Conservation (phyloP, 2,888 invertebrate species). For the Hypomecis atomaria region DNA sequence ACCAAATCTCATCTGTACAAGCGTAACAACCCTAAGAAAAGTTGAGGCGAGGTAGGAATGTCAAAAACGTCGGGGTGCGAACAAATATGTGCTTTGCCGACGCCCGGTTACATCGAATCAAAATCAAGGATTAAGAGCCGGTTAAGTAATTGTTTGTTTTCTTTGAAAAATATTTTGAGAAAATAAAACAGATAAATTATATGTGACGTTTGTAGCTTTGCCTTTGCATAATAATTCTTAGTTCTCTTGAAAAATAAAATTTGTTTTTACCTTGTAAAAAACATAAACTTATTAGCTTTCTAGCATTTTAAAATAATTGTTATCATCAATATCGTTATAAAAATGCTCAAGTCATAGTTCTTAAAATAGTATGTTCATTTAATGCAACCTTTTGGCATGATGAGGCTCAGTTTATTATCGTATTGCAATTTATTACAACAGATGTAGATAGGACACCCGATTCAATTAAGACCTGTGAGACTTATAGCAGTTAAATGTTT, state of each 20-base stretch:
- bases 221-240: too few relatives aligned
- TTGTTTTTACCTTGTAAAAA: too few relatives aligned
- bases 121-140: slow-evolving; percentile 47
- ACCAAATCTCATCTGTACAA: slow-evolving; percentile 49
- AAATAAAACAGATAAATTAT: too few relatives aligned
- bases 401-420: slow-evolving; percentile 14
- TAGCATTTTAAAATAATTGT: not conserved
- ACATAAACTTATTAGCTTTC: too few relatives aligned
- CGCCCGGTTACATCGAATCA: slow-evolving; percentile 49
- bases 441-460: slow-evolving; percentile 20
- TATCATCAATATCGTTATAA: not conserved
- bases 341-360: not conserved
- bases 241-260: too few relatives aligned
- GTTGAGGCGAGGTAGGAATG: slow-evolving; percentile 74
- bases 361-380: slow-evolving; percentile 10
- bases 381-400: slow-evolving; percentile 13
- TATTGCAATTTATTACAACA: slow-evolving; percentile 24
- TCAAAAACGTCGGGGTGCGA: slow-evolving; percentile 79
- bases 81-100: slow-evolving; percentile 79
- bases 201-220: too few relatives aligned
- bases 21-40: slow-evolving; percentile 78
- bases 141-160: slow-evolving; percentile 21
- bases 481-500: slow-evolving; percentile 15
- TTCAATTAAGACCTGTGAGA: slow-evolving; percentile 22
- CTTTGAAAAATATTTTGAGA: not conserved